Percentiles rank a stretch among this genome's conserved stretches.
phyloP scores from a whole-genome alignment of 2,797 vertebrate species.

The Intellagama lesueurii region DNA sequence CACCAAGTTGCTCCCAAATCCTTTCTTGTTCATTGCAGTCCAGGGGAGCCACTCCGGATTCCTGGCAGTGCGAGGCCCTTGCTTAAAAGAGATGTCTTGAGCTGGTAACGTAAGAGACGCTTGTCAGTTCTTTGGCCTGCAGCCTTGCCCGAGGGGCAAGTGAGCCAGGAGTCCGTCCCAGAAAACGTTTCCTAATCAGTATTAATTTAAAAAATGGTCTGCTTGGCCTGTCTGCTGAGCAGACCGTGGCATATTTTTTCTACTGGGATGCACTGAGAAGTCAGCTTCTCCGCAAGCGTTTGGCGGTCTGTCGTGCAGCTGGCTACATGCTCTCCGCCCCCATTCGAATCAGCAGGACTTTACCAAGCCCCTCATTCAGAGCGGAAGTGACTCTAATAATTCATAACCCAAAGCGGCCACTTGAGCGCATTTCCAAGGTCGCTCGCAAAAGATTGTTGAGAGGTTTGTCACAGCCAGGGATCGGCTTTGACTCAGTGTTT shows the following conservation, averaged over 20 bases:
- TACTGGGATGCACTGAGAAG: slow-evolving; percentile 32
- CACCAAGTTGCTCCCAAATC: not conserved
- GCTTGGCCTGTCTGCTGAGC: slow-evolving; percentile 19
- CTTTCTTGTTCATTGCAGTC: not conserved
- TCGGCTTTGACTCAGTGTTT: slow-evolving; percentile 48
- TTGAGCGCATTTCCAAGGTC: slow-evolving; percentile 28
- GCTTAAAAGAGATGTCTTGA: not conserved
- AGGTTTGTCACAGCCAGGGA: slow-evolving; percentile 45
- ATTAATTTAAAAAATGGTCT: slow-evolving; percentile 37
- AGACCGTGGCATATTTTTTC: slow-evolving; percentile 30
- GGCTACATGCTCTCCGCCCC: not conserved
- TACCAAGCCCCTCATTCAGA: not conserved
- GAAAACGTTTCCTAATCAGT: slow-evolving; percentile 23
- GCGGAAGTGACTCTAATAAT: slow-evolving; percentile 20
- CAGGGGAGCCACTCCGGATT: not conserved
- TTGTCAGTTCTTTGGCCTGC: not conserved
- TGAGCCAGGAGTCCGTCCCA: slow-evolving; percentile 24
- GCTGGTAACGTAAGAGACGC: not conserved
- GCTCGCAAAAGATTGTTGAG: slow-evolving; percentile 27
- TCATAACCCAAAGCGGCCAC: slow-evolving; percentile 24
- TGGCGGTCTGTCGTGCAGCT: not conserved
- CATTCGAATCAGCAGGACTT: not conserved
- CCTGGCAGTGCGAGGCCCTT: not conserved
- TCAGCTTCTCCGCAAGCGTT: slow-evolving; percentile 14
- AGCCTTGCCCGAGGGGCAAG: not conserved